A percentile compares a stretch with the other conserved stretches of the same genome.
These are phyloP conservation scores for Mizuhopecten yessoensis DNA, from an alignment of 1,140 invertebrate species.

Conservation along the genomic window DNA sequence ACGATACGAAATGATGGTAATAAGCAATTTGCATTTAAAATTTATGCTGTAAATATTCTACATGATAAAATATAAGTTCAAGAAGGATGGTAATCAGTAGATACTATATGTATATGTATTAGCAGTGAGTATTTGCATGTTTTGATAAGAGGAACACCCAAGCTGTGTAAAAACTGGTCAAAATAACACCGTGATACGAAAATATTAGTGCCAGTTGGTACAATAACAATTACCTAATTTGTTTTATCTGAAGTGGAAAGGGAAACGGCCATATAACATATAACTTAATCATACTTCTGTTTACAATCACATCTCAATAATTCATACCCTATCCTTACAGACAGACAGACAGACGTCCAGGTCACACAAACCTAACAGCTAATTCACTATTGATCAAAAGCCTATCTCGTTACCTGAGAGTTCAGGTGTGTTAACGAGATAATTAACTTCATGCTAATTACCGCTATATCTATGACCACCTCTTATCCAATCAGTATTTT, in stretches of 20 bases:
- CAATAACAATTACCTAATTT: background rate
- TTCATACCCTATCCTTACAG: background rate
- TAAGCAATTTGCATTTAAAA: constrained; percentile 15
- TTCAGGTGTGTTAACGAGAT: constrained; percentile 15
- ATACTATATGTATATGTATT: background rate
- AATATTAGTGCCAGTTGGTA: background rate
- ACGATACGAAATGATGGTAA: background rate
- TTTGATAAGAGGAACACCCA: background rate
- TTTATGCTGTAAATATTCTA: background rate
- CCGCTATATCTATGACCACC: background rate
- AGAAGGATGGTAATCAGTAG: background rate
- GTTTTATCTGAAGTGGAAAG: background rate
- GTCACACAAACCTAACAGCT: background rate
- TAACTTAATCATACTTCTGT: background rate
- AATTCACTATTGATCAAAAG: background rate
- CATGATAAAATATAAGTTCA: background rate
- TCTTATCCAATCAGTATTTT: background rate
- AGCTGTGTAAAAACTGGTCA: background rate
- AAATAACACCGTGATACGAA: background rate
- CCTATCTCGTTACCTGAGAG: background rate
- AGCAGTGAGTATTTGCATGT: background rate
- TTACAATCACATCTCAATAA: background rate
- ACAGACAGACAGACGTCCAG: background rate
- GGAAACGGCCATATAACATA: background rate
- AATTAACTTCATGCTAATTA: background rate